A percentile compares a stretch with the other conserved stretches of the same genome.
These are phyloP conservation scores for Oophaga pumilio DNA, from an alignment of 2,113 vertebrate genomes.

Conservation along the genomic window DNA sequence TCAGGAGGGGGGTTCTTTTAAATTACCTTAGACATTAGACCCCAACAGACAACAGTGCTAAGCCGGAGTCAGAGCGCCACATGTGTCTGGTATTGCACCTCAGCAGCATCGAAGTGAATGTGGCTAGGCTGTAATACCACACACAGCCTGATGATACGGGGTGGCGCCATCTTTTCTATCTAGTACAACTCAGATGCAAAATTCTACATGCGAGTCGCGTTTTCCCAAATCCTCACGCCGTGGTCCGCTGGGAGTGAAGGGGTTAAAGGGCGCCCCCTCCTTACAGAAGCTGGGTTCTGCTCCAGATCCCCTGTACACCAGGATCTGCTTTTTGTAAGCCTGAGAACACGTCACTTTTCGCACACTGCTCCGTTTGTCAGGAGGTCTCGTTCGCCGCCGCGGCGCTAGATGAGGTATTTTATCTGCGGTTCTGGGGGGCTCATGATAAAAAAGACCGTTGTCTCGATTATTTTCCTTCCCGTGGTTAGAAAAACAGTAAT, in stretches of 20 bases:
- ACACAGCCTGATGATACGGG: neutral
- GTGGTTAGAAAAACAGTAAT: conserved; percentile 38
- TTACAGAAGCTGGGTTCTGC: neutral
- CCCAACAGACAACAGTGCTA: too few species aligned
- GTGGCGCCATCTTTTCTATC: too few species aligned
- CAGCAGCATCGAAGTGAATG: neutral
- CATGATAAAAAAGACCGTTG: conserved; percentile 21
- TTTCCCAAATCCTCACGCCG: neutral
- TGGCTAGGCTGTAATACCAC: neutral
- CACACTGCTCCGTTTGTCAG: conserved; percentile 37
- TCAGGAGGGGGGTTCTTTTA: too few species aligned
- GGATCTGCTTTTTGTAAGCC: conserved; percentile 6
- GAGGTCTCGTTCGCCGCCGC: neutral
- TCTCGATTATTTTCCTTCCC: neutral
- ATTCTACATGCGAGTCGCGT: neutral
- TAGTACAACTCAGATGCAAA: neutral
- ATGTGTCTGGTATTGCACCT: neutral
- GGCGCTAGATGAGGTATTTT: neutral
- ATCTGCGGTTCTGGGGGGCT: neutral
- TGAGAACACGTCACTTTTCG: neutral
- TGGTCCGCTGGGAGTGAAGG: neutral
- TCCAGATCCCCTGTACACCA: conserved; percentile 25
- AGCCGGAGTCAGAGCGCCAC: too few species aligned
- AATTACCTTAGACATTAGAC: too few species aligned
- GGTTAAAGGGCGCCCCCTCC: neutral